Evolutionary conservation across 1,140 invertebrate genomes (phyloP).

Genomic region (Aphis gossypii): DNA sequence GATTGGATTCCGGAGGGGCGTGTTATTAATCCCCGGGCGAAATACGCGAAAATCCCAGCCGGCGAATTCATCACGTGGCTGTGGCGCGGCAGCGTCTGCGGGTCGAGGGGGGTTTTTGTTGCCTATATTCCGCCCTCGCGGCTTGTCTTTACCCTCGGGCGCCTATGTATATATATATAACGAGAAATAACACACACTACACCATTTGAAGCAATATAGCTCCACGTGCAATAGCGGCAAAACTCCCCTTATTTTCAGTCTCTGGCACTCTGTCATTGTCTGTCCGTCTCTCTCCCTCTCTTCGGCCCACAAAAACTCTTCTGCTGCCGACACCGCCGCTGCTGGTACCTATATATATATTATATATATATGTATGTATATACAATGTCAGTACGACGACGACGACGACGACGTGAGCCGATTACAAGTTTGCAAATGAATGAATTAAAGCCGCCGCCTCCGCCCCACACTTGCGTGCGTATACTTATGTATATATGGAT

Average conservation of each 20-base stretch:
- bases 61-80: constrained; percentile 48
- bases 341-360: background rate
- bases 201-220: constrained; percentile 30
- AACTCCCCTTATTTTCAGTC: constrained; percentile 24
- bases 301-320: background rate
- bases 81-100: background rate
- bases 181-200: constrained; percentile 24
- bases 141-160: background rate
- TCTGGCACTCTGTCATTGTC: background rate
- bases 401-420: constrained; percentile 50
- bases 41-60: constrained; percentile 51
- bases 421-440: constrained; percentile 58
- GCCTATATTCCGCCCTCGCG: background rate
- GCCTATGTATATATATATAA: background rate
- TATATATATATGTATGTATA: background rate
- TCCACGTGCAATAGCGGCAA: background rate
- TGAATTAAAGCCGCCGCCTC: constrained; percentile 40
- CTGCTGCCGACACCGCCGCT: background rate
- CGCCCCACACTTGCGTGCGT: background rate
- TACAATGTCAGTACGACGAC: background rate
- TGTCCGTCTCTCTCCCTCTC: background rate
- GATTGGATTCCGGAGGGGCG: constrained; percentile 55
- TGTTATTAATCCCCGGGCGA: constrained; percentile 55
- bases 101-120: constrained; percentile 28
- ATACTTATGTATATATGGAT: background rate